Conservation (phyloP, 2,888 invertebrate genomes). For the Sesamia inferens region DNA sequence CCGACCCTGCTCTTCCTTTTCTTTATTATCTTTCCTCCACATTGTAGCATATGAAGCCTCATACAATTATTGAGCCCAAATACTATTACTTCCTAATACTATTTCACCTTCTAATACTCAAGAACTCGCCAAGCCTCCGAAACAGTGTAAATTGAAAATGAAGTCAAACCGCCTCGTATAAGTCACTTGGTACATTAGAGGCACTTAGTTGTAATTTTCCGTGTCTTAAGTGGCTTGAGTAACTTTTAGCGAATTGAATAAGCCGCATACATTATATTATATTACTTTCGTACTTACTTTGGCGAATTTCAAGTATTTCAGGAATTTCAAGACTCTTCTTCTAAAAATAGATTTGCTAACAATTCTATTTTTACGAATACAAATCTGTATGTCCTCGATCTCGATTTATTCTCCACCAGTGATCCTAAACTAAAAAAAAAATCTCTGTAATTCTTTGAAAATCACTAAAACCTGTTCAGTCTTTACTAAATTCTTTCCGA, state of each 20-base stretch:
- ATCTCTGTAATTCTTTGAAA: no score
- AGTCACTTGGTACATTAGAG: constrained; percentile 68
- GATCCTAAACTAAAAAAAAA: no score
- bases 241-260: constrained; percentile 58
- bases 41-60: neutral
- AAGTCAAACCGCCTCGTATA: constrained; percentile 63
- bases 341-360: no score
- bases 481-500: no score
- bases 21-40: neutral
- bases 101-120: constrained; percentile 7
- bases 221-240: constrained; percentile 56
- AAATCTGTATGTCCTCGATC: no score
- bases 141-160: constrained; percentile 58
- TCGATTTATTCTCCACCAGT: no score
- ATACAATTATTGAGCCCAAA: no score
- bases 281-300: constrained; percentile 21
- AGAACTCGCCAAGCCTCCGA: constrained; percentile 21
- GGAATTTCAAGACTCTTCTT: no score
- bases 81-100: neutral
- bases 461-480: no score
- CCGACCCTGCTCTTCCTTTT: neutral
- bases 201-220: constrained; percentile 67
- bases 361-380: neutral
- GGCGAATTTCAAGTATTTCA: constrained; percentile 8
- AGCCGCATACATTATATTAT: constrained; percentile 39